Percentiles rank a stretch among this genome's conserved stretches.
phyloP scores from a whole-genome alignment of 2,113 vertebrate genomes.

The Xerus inauris region DNA sequence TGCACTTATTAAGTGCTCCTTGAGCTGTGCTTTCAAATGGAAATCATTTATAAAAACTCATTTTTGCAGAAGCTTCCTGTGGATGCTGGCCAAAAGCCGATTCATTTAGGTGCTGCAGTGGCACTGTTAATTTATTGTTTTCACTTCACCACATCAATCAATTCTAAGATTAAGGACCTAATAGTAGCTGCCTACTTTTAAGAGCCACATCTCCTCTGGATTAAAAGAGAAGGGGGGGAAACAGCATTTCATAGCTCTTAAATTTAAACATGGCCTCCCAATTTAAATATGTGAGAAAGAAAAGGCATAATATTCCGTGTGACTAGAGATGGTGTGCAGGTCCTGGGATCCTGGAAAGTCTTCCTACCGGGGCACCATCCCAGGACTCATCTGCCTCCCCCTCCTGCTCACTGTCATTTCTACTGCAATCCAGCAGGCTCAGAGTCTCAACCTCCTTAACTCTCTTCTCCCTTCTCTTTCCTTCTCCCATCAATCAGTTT shows the following conservation, averaged over 20 bases:
- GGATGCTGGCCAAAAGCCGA: slow-evolving; percentile 8
- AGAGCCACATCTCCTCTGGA: not conserved
- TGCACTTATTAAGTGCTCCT: slow-evolving; percentile 31
- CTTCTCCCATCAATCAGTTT: not conserved
- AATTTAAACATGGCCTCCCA: not conserved
- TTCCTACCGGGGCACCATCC: accelerated
- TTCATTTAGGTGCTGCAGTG: slow-evolving; percentile 28
- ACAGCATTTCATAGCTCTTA: not conserved
- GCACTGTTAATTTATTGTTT: slow-evolving; percentile 33
- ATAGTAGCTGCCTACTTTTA: not conserved
- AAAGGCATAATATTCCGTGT: not conserved
- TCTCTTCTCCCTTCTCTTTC: not conserved
- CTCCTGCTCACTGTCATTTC: not conserved
- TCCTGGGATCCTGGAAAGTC: not conserved
- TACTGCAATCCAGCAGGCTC: too few relatives aligned
- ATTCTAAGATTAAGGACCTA: slow-evolving; percentile 37
- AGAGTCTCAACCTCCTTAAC: too few relatives aligned
- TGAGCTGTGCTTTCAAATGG: not conserved
- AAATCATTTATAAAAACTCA: slow-evolving; percentile 29
- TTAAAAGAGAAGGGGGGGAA: not conserved
- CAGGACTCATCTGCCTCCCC: not conserved
- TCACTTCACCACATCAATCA: not conserved
- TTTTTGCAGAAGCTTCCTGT: slow-evolving; percentile 46
- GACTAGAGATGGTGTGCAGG: not conserved
- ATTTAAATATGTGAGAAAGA: not conserved